phyloP scores from a whole-genome alignment of 2,888 invertebrate genomes.

The Athripsodes cinereus region DNA sequence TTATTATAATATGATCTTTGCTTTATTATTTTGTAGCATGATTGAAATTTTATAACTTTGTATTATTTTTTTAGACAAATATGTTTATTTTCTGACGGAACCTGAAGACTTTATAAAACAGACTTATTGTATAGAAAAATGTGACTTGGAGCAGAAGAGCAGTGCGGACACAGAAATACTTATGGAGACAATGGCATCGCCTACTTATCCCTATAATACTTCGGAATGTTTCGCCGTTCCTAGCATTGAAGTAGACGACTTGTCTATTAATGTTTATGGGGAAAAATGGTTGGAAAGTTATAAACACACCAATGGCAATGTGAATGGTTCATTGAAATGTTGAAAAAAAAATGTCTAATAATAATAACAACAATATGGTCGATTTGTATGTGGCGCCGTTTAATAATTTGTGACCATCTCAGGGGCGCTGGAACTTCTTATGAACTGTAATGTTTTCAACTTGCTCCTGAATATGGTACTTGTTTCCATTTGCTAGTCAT shows the following conservation, averaged over 20 bases:
- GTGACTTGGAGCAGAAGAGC: conserved; percentile 6
- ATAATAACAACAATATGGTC: too few species aligned
- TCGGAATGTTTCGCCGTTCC: conserved; percentile 20
- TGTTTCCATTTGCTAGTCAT: too few species aligned
- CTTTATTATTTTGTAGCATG: too few species aligned
- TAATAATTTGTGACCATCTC: too few species aligned
- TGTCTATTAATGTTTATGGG: conserved; percentile 17
- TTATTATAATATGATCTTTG: too few species aligned
- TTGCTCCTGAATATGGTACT: too few species aligned
- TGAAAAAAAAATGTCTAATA: too few species aligned
- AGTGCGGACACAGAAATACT: conserved; percentile 6
- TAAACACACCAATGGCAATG: neutral
- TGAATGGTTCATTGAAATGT: neutral
- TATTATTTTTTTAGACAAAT: conserved; percentile 16
- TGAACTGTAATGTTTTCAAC: too few species aligned
- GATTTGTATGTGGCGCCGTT: too few species aligned
- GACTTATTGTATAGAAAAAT: conserved; percentile 12
- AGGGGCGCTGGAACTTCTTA: too few species aligned
- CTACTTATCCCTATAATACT: conserved; percentile 11
- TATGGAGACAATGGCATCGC: conserved; percentile 7
- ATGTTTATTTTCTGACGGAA: conserved; percentile 16
- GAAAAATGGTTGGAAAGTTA: conserved; percentile 14
- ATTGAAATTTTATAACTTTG: too few species aligned
- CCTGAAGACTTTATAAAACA: conserved; percentile 10
- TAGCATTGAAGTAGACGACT: conserved; percentile 14